These are phyloP conservation scores for Anseranas semipalmata DNA, from an alignment of 2,113 vertebrate genomes.

Conservation along the genomic window DNA sequence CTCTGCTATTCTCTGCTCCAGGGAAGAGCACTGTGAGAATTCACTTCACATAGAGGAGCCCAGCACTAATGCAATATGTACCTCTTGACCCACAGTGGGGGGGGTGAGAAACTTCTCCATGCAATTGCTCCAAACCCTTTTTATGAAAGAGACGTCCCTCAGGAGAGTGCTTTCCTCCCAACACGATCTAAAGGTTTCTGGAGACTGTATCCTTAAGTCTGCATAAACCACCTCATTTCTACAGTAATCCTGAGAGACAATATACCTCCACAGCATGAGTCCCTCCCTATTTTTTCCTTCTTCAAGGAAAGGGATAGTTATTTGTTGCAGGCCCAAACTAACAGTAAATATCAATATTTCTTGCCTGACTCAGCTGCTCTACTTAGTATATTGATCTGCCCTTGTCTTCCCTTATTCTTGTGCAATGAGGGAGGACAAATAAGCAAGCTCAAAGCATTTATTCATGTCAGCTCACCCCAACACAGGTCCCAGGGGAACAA, in stretches of 20 bases:
- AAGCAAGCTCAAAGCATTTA: background rate
- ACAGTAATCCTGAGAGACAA: background rate
- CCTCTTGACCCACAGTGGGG: background rate
- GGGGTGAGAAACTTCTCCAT: background rate
- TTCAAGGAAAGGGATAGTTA: background rate
- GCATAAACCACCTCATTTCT: background rate
- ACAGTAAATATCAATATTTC: constrained; percentile 31
- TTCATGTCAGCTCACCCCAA: background rate
- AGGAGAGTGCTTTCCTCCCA: background rate
- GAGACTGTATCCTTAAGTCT: background rate
- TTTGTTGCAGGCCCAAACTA: background rate
- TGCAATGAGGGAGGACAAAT: background rate
- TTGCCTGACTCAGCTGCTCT: constrained; percentile 13
- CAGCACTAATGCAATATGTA: background rate
- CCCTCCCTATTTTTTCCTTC: background rate
- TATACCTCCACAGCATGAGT: background rate
- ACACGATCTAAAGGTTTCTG: background rate
- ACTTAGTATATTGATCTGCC: constrained; percentile 34
- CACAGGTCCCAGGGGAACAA: background rate
- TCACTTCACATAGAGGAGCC: background rate
- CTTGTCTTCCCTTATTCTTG: background rate
- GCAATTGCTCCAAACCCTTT: background rate
- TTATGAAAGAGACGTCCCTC: background rate
- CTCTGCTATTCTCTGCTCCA: background rate
- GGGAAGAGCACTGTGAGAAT: background rate